phyloP scores from a whole-genome alignment of 2,113 vertebrate genomes.

The Crocuta crocuta region DNA sequence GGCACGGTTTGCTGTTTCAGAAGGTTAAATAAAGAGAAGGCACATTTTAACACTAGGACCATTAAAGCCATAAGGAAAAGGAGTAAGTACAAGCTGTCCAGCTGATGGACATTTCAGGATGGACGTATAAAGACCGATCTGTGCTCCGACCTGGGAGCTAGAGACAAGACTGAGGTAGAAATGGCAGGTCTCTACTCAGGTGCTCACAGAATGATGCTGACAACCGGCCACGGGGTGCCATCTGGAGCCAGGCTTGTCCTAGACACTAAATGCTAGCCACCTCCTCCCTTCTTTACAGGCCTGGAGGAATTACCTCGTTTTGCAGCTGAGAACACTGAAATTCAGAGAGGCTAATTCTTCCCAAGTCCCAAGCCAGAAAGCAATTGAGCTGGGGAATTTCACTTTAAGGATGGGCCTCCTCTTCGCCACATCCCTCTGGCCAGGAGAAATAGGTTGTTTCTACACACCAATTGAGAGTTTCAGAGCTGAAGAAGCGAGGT shows the following conservation, averaged over 20 bases:
- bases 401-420: neutral
- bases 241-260: neutral
- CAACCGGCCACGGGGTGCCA: no score
- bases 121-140: neutral
- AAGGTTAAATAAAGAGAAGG: neutral
- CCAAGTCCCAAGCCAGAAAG: neutral
- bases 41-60: neutral
- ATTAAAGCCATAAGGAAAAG: neutral
- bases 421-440: neutral
- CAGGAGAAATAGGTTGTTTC: neutral
- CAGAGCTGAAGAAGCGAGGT: neutral
- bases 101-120: neutral
- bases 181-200: neutral
- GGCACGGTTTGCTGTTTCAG: neutral
- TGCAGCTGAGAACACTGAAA: neutral
- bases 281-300: neutral
- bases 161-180: neutral
- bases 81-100: neutral
- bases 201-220: neutral
- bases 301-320: neutral
- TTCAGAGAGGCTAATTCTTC: neutral
- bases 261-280: no score
- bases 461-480: neutral
- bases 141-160: neutral
- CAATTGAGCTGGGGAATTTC: neutral